Conservation (phyloP, 2,888 invertebrate species). For the Rotaria macrura region DNA sequence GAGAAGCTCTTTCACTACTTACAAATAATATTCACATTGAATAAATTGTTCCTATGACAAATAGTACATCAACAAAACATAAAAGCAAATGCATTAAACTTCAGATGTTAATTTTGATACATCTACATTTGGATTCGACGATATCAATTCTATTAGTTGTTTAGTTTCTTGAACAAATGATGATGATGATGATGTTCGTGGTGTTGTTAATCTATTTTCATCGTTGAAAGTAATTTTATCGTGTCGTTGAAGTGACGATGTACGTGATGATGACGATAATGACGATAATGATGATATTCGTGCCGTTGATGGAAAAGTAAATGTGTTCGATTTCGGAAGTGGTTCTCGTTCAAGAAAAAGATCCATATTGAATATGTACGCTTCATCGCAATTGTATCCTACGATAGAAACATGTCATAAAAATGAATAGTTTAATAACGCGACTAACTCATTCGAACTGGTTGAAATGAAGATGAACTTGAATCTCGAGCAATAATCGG, state of each 20-base stretch:
- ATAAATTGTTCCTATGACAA: too few relatives aligned
- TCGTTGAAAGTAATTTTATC: not conserved
- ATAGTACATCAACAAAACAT: too few relatives aligned
- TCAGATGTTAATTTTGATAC: not conserved
- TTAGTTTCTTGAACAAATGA: constrained; percentile 17
- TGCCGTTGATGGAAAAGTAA: not conserved
- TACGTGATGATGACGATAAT: too few relatives aligned
- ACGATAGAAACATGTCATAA: not conserved
- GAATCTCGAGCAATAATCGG: not conserved
- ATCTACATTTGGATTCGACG: not conserved
- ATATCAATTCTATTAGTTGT: not conserved
- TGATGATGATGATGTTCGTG: not conserved
- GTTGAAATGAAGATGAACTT: not conserved
- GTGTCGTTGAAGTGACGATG: not conserved
- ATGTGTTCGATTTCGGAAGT: not conserved
- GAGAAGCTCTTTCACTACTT: too few relatives aligned
- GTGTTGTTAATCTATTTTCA: not conserved
- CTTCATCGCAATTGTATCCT: not conserved
- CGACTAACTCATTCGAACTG: not conserved
- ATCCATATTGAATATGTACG: not conserved
- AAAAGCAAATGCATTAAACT: not conserved
- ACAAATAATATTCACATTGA: too few relatives aligned
- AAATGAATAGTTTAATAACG: too few relatives aligned
- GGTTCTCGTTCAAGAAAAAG: not conserved
- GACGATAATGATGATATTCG: not conserved